These are phyloP conservation scores for Drosophila pectinifera DNA, from an alignment of 1,140 invertebrate species.

Conservation along the genomic window DNA sequence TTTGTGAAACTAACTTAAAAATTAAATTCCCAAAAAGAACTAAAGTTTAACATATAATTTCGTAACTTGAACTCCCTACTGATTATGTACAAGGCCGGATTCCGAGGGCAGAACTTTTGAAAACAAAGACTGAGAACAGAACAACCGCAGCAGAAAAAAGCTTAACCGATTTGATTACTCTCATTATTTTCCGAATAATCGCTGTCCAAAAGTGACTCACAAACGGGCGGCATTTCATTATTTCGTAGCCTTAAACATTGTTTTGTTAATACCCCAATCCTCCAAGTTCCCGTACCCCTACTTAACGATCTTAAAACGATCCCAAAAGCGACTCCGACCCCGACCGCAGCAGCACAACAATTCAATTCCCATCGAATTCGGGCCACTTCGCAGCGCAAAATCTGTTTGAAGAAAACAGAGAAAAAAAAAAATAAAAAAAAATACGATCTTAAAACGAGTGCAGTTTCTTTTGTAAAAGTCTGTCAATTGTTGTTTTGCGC, in stretches of 20 bases:
- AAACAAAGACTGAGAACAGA: constrained; percentile 13
- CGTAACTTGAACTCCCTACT: neutral
- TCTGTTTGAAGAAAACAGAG: neutral
- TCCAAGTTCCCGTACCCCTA: neutral
- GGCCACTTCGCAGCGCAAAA: constrained; percentile 27
- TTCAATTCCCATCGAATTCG: constrained; percentile 38
- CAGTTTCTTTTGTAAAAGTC: constrained; percentile 59
- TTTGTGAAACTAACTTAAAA: too few relatives aligned
- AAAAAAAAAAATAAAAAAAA: constrained; percentile 1
- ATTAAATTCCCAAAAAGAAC: too few relatives aligned
- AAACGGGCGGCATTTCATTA: constrained; percentile 14
- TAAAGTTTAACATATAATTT: too few relatives aligned
- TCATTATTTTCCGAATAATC: constrained; percentile 1
- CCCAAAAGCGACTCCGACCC: neutral
- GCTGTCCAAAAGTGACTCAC: constrained; percentile 13
- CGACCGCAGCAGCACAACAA: neutral
- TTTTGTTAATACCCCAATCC: neutral
- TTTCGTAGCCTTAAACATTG: constrained; percentile 9
- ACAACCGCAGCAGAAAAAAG: neutral
- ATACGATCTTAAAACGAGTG: constrained; percentile 37
- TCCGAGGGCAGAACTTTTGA: constrained; percentile 1
- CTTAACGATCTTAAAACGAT: constrained; percentile 9
- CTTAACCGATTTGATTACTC: constrained; percentile 8
- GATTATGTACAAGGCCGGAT: neutral
- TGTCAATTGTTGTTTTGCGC: constrained; percentile 35